Base-by-base conservation (phyloP, 1,140 invertebrate species). In the Diorhabda sublineata region DNA sequence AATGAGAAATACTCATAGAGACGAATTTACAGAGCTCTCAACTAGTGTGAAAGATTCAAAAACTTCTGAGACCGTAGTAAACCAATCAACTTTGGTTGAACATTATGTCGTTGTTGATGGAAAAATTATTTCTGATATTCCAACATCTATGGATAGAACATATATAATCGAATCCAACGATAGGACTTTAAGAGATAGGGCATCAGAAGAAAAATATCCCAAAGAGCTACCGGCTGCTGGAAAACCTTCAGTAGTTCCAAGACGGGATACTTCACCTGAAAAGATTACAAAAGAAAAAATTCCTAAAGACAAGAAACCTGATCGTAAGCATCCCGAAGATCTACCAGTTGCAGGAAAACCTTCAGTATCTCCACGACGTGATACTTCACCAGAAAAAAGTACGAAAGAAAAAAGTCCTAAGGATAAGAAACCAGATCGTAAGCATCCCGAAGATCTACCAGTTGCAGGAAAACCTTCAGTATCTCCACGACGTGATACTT, bases 61-160 rank as follows among this genome's bases (percentile, higher is more conserved):
- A 52, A 66, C 62, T 5, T 70, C 69, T 44, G 66, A 70, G 63
- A 70, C 59, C 56, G 8, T 63, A 45, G 43, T 67, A 43, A 56
- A 61, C 8, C 26, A 58, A 5, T 65, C 62, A 0, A 58, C 47
- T 43, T 11, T 61, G 5, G 63, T 59, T 45, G 67, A 72, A 64
- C 67, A 56, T 56, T 66, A 66, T 44, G 52, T 62, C n/a, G 62
- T 45, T 56, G 42, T 61, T 45, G 60, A 63, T 43, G 70, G 67
- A n/a, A 42, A 67, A 61, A 63, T 45, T 9, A 45, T 64, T 42
- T 47, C 72, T 45, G 58, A 45, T 52, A 58, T 26, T 58, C 56
- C 61, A 11, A 64, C 47, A 52, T 52, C 47, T 5, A 42, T n/a
- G 6, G 47, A 52, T 52, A 52, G 47, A 4, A 52, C 6, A n/a